These are phyloP conservation scores for Stegana nigrithorax DNA, from an alignment of 2,888 invertebrate species.

Conservation along the genomic window DNA sequence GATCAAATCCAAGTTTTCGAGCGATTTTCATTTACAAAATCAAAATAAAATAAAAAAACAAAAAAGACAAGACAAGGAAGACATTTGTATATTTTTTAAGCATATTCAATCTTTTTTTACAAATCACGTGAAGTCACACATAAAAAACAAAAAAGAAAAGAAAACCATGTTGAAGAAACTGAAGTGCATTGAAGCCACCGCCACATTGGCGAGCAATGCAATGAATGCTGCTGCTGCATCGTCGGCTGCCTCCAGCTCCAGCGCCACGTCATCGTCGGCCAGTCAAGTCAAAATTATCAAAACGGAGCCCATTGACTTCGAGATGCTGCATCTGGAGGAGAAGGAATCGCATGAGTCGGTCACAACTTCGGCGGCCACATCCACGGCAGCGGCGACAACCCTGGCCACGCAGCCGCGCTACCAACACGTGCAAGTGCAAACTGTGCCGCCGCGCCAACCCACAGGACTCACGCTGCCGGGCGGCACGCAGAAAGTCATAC, in stretches of 20 bases:
- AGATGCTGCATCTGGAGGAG: slow-evolving; percentile 59
- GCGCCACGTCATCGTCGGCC: not conserved
- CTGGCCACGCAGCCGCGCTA: slow-evolving; percentile 45
- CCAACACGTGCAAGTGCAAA: slow-evolving; percentile 65
- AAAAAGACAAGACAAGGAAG: slow-evolving; percentile 9
- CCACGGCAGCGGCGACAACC: slow-evolving; percentile 36
- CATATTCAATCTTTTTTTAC: too few relatives aligned
- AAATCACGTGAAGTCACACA: slow-evolving; percentile 29
- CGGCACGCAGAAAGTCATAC: slow-evolving; percentile 63
- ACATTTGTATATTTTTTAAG: slow-evolving; percentile 32
- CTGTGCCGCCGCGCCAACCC: slow-evolving; percentile 59
- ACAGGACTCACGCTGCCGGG: slow-evolving; percentile 50
- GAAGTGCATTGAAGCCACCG: slow-evolving; percentile 62
- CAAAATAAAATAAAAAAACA: slow-evolving; percentile 20
- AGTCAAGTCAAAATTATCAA: slow-evolving; percentile 57
- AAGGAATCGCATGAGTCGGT: slow-evolving; percentile 34
- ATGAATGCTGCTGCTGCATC: slow-evolving; percentile 35
- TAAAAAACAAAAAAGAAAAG: slow-evolving; percentile 23
- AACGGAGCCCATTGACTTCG: slow-evolving; percentile 65
- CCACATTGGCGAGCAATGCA: slow-evolving; percentile 35
- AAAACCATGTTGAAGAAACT: slow-evolving; percentile 63
- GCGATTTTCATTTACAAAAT: too few relatives aligned
- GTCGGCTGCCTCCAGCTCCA: slow-evolving; percentile 14
- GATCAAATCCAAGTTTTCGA: slow-evolving; percentile 51
- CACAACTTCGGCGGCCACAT: slow-evolving; percentile 27